Evolutionary conservation across 2,888 invertebrate genomes (phyloP).

Genomic region (Tenthredo mesomela): DNA sequence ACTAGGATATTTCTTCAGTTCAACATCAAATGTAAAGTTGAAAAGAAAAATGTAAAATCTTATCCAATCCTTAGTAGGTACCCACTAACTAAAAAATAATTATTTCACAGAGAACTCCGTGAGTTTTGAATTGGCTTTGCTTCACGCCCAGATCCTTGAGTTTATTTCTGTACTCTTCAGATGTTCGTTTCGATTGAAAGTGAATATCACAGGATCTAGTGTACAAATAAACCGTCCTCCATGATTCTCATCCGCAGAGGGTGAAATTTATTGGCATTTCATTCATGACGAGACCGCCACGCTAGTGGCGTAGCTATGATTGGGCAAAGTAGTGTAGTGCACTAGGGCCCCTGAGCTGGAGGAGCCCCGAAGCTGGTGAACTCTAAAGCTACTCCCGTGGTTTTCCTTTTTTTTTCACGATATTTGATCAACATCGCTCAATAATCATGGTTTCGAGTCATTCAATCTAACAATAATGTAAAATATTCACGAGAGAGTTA

Average conservation of each 20-base stretch:
- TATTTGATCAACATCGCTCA: too few relatives aligned
- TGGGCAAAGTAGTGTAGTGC: too few relatives aligned
- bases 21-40: background rate
- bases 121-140: background rate
- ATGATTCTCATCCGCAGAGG: background rate
- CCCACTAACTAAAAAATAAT: background rate
- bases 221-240: too few relatives aligned
- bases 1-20: background rate
- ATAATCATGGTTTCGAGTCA: too few relatives aligned
- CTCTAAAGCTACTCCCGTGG: too few relatives aligned
- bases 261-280: background rate
- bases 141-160: background rate
- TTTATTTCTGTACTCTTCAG: background rate
- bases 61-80: background rate
- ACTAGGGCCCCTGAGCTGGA: too few relatives aligned
- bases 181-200: background rate
- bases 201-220: background rate
- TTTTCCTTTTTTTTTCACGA: too few relatives aligned
- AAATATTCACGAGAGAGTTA: too few relatives aligned
- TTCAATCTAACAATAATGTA: too few relatives aligned
- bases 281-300: background rate
- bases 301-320: too few relatives aligned
- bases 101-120: background rate
- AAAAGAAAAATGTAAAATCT: background rate
- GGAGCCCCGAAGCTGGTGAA: too few relatives aligned